phyloP scores from a whole-genome alignment of 2,113 vertebrate genomes.

The Empidonax traillii region DNA sequence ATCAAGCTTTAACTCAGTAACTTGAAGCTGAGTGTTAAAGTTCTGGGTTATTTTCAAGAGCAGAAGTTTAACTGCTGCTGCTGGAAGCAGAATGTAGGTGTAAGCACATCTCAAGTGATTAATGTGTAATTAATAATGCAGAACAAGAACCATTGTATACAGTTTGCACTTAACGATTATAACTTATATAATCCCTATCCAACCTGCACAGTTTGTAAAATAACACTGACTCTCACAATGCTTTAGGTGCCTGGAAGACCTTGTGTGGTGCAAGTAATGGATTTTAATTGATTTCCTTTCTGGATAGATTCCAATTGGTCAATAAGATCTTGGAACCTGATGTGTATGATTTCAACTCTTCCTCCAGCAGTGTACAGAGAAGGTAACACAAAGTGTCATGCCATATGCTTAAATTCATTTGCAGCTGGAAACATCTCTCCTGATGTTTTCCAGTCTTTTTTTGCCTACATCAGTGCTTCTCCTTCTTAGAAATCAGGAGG shows the following conservation, averaged over 20 bases:
- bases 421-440: neutral
- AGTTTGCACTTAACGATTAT: neutral
- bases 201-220: slow-evolving; percentile 11
- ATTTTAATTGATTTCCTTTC: slow-evolving; percentile 24
- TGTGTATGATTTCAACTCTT: neutral
- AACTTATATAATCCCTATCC: neutral
- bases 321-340: neutral
- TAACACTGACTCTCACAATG: neutral
- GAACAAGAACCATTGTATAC: neutral
- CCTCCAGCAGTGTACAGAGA: rapidly evolving
- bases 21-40: neutral
- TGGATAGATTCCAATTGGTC: neutral
- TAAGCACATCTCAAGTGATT: neutral
- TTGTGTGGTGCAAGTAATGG: neutral
- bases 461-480: neutral
- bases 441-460: neutral
- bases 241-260: neutral
- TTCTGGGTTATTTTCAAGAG: neutral
- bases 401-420: neutral
- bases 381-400: neutral
- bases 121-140: slow-evolving; percentile 23
- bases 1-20: neutral
- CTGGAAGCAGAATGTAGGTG: neutral
- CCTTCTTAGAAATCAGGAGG: neutral
- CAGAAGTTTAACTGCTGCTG: neutral